Percentiles rank a stretch among this genome's conserved stretches.
phyloP scores from a whole-genome alignment of 1,140 invertebrate genomes.

The Prorops nasuta region DNA sequence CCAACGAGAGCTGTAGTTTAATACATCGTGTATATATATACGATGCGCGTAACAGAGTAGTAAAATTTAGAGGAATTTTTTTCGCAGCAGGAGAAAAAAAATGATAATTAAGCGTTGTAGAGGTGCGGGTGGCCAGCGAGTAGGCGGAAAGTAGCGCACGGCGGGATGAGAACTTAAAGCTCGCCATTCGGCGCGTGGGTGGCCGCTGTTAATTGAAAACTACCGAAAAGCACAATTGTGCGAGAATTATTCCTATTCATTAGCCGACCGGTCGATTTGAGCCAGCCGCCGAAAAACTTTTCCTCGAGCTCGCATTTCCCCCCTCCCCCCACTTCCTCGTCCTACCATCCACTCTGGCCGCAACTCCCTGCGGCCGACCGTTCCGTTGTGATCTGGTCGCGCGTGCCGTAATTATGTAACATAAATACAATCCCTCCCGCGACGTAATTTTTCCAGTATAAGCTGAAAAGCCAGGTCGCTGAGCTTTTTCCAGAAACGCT shows the following conservation, averaged over 20 bases:
- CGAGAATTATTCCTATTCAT: conserved; percentile 58
- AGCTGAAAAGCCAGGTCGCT: conserved; percentile 50
- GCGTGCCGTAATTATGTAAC: conserved; percentile 54
- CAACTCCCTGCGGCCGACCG: not conserved
- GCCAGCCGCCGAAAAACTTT: conserved; percentile 41
- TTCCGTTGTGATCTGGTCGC: not conserved
- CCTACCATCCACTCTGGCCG: conserved; percentile 4
- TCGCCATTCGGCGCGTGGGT: conserved; percentile 23
- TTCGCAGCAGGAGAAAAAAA: too few species aligned
- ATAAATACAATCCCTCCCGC: conserved; percentile 54
- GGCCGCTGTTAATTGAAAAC: conserved; percentile 55
- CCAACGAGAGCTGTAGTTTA: too few species aligned
- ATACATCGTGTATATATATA: too few species aligned
- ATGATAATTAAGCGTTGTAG: too few species aligned
- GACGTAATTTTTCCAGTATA: conserved; percentile 55
- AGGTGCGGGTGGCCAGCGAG: too few species aligned
- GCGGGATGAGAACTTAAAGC: conserved; percentile 37
- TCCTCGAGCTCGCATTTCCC: conserved; percentile 26
- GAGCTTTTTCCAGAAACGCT: conserved; percentile 29
- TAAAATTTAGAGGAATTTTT: too few species aligned
- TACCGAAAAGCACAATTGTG: conserved; percentile 56
- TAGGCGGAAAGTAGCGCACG: too few species aligned
- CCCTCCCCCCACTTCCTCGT: not conserved
- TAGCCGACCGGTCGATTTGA: conserved; percentile 37
- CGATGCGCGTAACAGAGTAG: too few species aligned